Percentiles rank a stretch among this genome's conserved stretches.
Conservation (phyloP, 1,140 invertebrate genomes). For the Tigriopus japonicus region DNA sequence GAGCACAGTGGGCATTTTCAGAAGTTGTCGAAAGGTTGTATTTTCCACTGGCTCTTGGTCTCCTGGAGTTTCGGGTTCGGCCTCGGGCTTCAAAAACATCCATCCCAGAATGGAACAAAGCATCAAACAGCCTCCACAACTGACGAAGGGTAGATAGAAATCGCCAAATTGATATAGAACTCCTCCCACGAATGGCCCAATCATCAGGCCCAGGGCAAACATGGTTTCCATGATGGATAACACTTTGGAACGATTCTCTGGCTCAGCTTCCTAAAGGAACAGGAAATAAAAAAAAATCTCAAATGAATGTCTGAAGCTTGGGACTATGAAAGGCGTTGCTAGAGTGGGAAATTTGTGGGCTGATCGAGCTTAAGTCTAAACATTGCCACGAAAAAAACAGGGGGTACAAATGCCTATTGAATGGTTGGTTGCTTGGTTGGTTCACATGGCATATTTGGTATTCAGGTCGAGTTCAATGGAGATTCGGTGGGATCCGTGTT, state of each 20-base stretch:
- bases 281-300: conserved; percentile 32
- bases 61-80: background rate
- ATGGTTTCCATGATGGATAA: conserved; percentile 76
- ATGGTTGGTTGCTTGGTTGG: no score
- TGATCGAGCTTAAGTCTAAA: no score
- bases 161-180: conserved; percentile 57
- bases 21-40: background rate
- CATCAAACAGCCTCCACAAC: conserved; percentile 22
- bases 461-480: no score
- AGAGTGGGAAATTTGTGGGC: no score
- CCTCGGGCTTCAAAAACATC: background rate
- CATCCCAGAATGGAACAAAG: background rate
- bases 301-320: no score
- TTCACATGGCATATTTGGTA: no score
- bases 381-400: no score
- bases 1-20: background rate
- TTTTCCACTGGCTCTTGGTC: background rate
- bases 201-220: conserved; percentile 69
- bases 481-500: no score
- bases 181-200: conserved; percentile 64
- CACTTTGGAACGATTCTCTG: conserved; percentile 64
- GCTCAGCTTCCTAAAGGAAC: conserved; percentile 81
- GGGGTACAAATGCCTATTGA: conserved; percentile 35
- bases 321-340: no score
- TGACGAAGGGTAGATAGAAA: conserved; percentile 64